Base-by-base conservation (phyloP, 1,140 invertebrate species). In the Tetramorium parvispinum region DNA sequence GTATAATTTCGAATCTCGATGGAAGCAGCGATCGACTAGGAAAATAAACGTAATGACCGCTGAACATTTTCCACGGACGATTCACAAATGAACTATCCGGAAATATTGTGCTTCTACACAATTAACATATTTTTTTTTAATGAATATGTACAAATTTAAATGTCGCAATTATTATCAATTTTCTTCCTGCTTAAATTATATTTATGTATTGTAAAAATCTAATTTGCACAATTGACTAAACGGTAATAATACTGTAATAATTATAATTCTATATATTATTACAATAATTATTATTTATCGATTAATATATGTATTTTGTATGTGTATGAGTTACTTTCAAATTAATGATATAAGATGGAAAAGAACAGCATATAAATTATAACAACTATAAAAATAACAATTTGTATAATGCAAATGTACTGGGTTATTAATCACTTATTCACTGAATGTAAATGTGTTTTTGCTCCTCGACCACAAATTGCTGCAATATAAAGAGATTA, bases 1-100 rank as follows among this genome's bases (percentile, higher is more conserved):
- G 66, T 82, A 6, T 82, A 82, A 82, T 82, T 82, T 82, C 53
- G 32, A 82, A 73, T 82, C 79, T 82, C 11, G 24, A 1, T 55
- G 32, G 53, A 82, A 32, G 51, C 59, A 37, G 61, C 46, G 32
- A 73, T 83, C 40, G 40, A 37, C 24, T 53, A 32, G 68, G 27
- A 83, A 75, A 83, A 83, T 59, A 83, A 57, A 83, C 40, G n/a
- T 32, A 46, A 83, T 63, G 24, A 78, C n/a, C 8, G 46, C 11
- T 37, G 18, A 71, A 11, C 18, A 53, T 73, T 82, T 82, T 71
- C 18, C 51, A 32, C 32, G 32, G 32, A 68, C 13, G 0, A 55
- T n/a, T 0, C 18, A 10, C 11, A 21, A n/a, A 59, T 37, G 24
- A 5, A 21, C 11, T 83, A 75, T 73, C 11, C 40, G 8, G 27